Conservation (phyloP, 2,888 invertebrate genomes). For the Acronicta aceris region DNA sequence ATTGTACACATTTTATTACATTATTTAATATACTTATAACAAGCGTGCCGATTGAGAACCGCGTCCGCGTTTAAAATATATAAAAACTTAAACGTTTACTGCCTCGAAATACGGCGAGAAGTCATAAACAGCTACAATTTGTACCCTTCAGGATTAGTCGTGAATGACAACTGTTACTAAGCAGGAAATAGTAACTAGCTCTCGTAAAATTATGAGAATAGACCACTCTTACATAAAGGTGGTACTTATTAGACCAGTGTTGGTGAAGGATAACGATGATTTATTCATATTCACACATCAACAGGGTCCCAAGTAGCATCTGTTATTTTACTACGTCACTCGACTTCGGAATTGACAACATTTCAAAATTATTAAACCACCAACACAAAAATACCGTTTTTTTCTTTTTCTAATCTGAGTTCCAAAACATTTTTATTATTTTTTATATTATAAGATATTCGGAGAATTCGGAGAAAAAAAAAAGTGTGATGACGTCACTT, state of each 20-base stretch:
- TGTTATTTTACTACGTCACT: too few relatives aligned
- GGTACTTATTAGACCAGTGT: constrained; percentile 18
- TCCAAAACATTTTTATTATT: too few relatives aligned
- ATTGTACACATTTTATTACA: constrained; percentile 56
- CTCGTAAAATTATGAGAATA: constrained; percentile 50
- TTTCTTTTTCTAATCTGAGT: too few relatives aligned
- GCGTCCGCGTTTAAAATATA: constrained; percentile 42
- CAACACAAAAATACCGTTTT: too few relatives aligned
- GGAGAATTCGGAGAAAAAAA: too few relatives aligned
- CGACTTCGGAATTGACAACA: too few relatives aligned
- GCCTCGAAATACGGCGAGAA: constrained; percentile 63
- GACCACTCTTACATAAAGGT: constrained; percentile 20
- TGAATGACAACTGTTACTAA: constrained; percentile 64
- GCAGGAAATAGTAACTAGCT: constrained; percentile 50
- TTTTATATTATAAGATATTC: too few relatives aligned
- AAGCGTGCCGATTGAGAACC: constrained; percentile 47
- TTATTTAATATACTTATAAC: constrained; percentile 51
- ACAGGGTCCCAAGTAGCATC: too few relatives aligned
- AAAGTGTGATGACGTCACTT: too few relatives aligned
- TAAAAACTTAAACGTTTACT: constrained; percentile 52
- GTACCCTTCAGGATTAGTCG: constrained; percentile 60
- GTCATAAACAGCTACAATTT: constrained; percentile 47
- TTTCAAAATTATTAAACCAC: too few relatives aligned
- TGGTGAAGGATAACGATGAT: neutral
- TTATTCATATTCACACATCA: neutral